phyloP scores from a whole-genome alignment of 2,888 invertebrate species.

The Epicampocera succincta region DNA sequence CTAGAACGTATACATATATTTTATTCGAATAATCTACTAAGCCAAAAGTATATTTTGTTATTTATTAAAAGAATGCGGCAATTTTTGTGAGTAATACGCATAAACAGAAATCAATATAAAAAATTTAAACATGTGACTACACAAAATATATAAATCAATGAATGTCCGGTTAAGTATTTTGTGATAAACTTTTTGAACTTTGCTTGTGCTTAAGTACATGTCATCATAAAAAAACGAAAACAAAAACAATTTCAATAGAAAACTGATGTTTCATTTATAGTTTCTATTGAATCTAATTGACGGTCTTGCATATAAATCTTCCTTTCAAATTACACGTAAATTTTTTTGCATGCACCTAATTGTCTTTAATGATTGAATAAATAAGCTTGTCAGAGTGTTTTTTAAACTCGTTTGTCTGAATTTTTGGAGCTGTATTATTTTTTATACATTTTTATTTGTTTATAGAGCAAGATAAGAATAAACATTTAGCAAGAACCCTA shows the following conservation, averaged over 20 bases:
- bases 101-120: slow-evolving; percentile 24
- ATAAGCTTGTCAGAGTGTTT: slow-evolving; percentile 34
- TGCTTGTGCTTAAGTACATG: too few relatives aligned
- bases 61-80: slow-evolving; percentile 13
- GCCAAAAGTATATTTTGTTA: slow-evolving; percentile 33
- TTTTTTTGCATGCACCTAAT: slow-evolving; percentile 4
- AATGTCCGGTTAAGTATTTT: too few relatives aligned
- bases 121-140: slow-evolving; percentile 23
- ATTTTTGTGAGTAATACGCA: not conserved
- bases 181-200: too few relatives aligned
- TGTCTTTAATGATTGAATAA: slow-evolving; percentile 36
- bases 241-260: too few relatives aligned
- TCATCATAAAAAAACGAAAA: too few relatives aligned
- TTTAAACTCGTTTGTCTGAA: slow-evolving; percentile 2
- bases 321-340: not conserved
- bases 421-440: not conserved
- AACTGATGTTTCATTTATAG: too few relatives aligned
- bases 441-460: too few relatives aligned
- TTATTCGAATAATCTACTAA: too few relatives aligned
- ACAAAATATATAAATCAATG: slow-evolving; percentile 42
- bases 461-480: slow-evolving; percentile 13
- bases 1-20: too few relatives aligned
- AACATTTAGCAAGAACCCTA: slow-evolving; percentile 21
- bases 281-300: too few relatives aligned
- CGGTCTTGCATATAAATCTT: not conserved